Conservation (phyloP, 2,888 invertebrate genomes). For the Hoplodrina ambigua region DNA sequence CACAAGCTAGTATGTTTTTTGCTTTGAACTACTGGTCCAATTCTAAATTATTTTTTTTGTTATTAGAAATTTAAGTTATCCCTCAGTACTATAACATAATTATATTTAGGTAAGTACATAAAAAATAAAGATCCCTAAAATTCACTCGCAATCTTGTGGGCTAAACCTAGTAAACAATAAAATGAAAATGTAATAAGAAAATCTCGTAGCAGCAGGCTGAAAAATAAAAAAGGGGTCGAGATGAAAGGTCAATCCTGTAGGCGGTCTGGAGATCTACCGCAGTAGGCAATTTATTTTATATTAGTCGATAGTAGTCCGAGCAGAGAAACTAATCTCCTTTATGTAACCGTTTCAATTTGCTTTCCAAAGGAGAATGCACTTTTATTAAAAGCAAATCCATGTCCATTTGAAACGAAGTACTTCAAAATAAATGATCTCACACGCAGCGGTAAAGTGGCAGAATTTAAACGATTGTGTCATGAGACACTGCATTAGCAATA, state of each 20-base stretch:
- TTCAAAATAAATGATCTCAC: constrained; percentile 51
- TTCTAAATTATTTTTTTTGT: too few species aligned
- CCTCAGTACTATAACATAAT: too few species aligned
- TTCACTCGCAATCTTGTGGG: too few species aligned
- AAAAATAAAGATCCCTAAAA: too few species aligned
- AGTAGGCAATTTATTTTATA: constrained; percentile 55
- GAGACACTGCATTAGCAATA: constrained; percentile 57
- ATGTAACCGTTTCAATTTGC: constrained; percentile 41
- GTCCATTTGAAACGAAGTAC: constrained; percentile 31
- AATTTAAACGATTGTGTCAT: constrained; percentile 59
- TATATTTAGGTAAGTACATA: too few species aligned
- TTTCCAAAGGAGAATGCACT: constrained; percentile 25
- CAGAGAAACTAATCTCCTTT: constrained; percentile 43
- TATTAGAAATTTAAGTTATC: too few species aligned
- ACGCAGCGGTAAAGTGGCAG: constrained; percentile 32
- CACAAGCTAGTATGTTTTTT: too few species aligned
- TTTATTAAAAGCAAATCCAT: constrained; percentile 54
- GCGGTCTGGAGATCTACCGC: constrained; percentile 39
- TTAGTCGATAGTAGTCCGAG: constrained; percentile 29
- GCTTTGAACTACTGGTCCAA: too few species aligned
- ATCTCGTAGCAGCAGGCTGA: constrained; percentile 17
- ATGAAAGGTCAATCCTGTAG: constrained; percentile 51
- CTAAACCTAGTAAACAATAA: constrained; percentile 20
- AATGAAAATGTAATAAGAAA: constrained; percentile 24
- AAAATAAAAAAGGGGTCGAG: constrained; percentile 44